These are phyloP conservation scores for Petroica traversi DNA, from an alignment of 2,113 vertebrate genomes.

Conservation along the genomic window DNA sequence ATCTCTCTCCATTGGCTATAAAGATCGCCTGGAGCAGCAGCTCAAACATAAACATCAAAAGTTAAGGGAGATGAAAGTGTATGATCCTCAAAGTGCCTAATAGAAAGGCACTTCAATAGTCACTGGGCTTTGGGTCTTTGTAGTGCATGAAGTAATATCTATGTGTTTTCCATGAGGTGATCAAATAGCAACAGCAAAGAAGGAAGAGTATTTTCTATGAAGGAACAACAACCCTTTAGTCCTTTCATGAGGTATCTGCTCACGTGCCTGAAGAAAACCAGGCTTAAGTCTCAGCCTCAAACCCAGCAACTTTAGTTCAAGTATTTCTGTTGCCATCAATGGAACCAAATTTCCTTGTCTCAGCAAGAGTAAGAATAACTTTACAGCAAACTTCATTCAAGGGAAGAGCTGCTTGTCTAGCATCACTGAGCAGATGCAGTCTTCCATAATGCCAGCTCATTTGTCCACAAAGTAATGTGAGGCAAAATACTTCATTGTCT, in stretches of 20 bases:
- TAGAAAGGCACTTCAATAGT: neutral
- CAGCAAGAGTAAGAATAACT: neutral
- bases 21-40: constrained; percentile 35
- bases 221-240: neutral
- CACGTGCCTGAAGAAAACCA: neutral
- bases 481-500: neutral
- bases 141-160: neutral
- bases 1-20: constrained; percentile 38
- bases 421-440: neutral
- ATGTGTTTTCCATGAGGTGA: neutral
- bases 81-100: constrained; percentile 24
- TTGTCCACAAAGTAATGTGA: neutral
- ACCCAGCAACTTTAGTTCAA: neutral
- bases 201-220: neutral
- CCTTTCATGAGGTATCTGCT: neutral
- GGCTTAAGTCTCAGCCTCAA: neutral
- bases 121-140: neutral
- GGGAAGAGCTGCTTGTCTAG: neutral
- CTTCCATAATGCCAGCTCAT: neutral
- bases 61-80: constrained; percentile 39
- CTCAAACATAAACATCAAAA: constrained; percentile 50
- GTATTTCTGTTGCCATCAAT: neutral
- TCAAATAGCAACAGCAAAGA: constrained; percentile 5
- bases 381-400: neutral
- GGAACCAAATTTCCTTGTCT: neutral